Evolutionary conservation across 2,797 vertebrate species (phyloP), one percentile per base, ranked within the genome.

Genomic region (Heliangelus exortis): DNA sequence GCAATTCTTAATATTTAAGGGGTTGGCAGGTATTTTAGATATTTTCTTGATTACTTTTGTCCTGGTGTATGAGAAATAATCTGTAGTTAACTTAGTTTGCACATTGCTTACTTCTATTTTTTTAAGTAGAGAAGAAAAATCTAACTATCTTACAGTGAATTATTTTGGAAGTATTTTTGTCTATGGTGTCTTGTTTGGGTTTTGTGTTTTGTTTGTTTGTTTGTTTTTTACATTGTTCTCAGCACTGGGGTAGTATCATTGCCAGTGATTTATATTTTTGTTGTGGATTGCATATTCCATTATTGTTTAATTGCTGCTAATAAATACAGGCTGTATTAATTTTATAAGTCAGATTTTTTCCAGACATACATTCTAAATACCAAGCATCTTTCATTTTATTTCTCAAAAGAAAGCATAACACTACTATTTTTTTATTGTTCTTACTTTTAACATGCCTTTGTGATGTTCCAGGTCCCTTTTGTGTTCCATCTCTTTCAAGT

Each of bases 381-480:
- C 61, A 89, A 90, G 31, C 62, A 63, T 79, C 25, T 93, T 96
- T 87, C 68, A 75, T 22, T 63, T 80, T 36, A 87, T 34, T 84
- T 84, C 47, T 65, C 55, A 68, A 93, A 91, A 93, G 58, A 89
- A 71, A 69, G 47, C 50, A 15, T 71, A 78, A 59, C 25, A 3
- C 21, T 93, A 22, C 14, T 90, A 0, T 84, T 94, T 74, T 62
- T 47, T 87, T 28, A 12, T 91, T 48, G 41, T 93, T 75, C 94
- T 57, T 90, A 58, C 83, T 97, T 97, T 93, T 97, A 97, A 98
- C 95, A 15, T 71, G 47, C 51, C 89, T 97, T 96, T 98, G 73
- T 97, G 96, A 76, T 97, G 78, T 98, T 98, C 97, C 97, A 98
- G 98, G 98, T 98, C 92, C 94, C 89, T 96, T 96, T 97, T 96